A percentile compares a stretch with the other conserved stretches of the same genome.
phyloP scores from a whole-genome alignment of 2,797 vertebrate genomes.

The Clarias laeviceps region DNA sequence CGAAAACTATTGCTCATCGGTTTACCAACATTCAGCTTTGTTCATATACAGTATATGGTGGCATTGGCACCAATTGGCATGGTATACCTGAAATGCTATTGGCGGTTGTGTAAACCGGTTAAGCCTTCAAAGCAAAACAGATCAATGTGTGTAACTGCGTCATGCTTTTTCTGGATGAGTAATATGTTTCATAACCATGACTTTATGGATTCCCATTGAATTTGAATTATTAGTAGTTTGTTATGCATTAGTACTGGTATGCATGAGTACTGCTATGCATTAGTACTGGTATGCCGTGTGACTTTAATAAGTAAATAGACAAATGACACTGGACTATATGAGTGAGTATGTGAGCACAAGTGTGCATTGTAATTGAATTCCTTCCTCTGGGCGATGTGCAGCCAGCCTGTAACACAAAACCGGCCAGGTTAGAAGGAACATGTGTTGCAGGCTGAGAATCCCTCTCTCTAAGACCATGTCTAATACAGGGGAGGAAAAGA shows the following conservation, averaged over 20 bases:
- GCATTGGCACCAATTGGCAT: too few relatives aligned
- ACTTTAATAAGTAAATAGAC: slow-evolving; percentile 9
- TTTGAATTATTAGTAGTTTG: background rate
- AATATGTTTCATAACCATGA: background rate
- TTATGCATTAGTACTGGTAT: background rate
- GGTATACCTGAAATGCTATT: background rate
- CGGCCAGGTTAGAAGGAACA: slow-evolving; percentile 26
- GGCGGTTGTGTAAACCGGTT: background rate
- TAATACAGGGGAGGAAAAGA: background rate
- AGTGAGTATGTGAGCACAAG: slow-evolving; percentile 10
- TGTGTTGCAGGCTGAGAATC: slow-evolving; percentile 23
- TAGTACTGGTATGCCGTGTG: background rate
- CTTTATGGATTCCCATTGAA: background rate
- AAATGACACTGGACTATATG: background rate
- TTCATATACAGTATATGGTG: background rate
- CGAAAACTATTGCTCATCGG: too few relatives aligned
- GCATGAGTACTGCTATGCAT: background rate
- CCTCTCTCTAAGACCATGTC: background rate
- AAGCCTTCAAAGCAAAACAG: background rate
- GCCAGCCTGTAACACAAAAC: slow-evolving; percentile 35
- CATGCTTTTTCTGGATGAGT: background rate
- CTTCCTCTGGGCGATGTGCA: slow-evolving; percentile 24
- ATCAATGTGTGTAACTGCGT: background rate
- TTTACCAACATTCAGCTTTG: background rate
- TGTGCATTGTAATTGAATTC: slow-evolving; percentile 39